Evolutionary conservation across 2,113 vertebrate species (phyloP).

Genomic region (Phodopus roborovskii): DNA sequence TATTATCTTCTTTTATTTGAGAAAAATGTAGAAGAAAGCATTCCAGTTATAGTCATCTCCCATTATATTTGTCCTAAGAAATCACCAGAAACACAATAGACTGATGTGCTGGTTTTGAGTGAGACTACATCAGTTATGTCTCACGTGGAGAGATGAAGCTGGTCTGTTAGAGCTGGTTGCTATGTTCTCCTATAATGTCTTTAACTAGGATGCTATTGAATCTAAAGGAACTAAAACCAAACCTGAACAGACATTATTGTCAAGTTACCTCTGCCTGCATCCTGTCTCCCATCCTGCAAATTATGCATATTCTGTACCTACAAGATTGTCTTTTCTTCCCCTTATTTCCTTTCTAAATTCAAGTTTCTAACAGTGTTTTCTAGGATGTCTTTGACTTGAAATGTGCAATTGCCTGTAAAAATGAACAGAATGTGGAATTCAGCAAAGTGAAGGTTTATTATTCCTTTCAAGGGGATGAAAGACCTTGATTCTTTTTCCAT

Average conservation of each 20-base stretch:
- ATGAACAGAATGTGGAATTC: background rate
- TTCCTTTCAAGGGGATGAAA: slow-evolving; percentile 33
- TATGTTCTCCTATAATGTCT: background rate
- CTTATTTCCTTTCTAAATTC: background rate
- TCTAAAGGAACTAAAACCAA: slow-evolving; percentile 29
- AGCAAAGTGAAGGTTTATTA: slow-evolving; percentile 15
- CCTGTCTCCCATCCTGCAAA: background rate
- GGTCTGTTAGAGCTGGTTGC: slow-evolving; percentile 26
- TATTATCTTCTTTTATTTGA: slow-evolving; percentile 61
- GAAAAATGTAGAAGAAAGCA: slow-evolving; percentile 66
- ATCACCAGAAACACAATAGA: slow-evolving; percentile 18
- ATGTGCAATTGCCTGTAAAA: slow-evolving; percentile 28
- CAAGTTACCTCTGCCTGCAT: background rate
- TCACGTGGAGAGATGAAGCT: slow-evolving; percentile 1
- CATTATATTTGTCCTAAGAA: slow-evolving; percentile 58
- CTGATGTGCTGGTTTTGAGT: background rate
- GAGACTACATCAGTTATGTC: background rate
- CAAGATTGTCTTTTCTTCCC: background rate
- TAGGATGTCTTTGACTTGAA: slow-evolving; percentile 4
- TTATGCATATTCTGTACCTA: background rate
- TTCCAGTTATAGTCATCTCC: slow-evolving; percentile 32
- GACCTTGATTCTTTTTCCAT: slow-evolving; percentile 53
- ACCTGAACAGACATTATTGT: background rate
- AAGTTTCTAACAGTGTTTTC: background rate
- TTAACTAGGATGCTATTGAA: slow-evolving; percentile 52